Base-by-base conservation (phyloP, 92 coral and sea anemone genomes). In the Montipora capitata region DNA sequence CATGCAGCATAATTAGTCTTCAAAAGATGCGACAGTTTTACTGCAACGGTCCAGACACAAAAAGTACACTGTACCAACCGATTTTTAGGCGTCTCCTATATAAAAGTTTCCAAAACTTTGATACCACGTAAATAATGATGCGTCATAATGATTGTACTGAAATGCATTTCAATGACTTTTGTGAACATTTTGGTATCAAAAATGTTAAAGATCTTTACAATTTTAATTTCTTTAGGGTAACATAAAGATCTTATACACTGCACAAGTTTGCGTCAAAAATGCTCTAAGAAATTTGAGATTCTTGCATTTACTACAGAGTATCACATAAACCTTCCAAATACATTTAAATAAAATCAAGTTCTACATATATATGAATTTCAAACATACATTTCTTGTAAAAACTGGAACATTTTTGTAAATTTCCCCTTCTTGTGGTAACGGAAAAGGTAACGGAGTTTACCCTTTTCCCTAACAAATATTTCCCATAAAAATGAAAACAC, bases 101-200 rank as follows among this genome's bases (percentile, higher is more conserved):
- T 4, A 35, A 74, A 74, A 48, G 38, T 45, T 74, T 13, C 61
- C 38, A 13, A 5, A n/a, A 13, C 78, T 74, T 35, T n/a, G 63
- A 74, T 35, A 74, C 78, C 17, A 74, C 40, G 78, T 35, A 74
- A 74, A 74, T 35, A 4, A 48, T 73, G 78, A 39, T 20, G 43
- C 78, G 43, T 73, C 27, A 20, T 20, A 20, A 20, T 20, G 15
- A 74, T 74, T 74, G 63, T 35, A 74, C 63, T 74, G 20, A 74
- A 45, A 74, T 20, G 27, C 27, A 20, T 20, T 20, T 20, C 27
- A 1, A 20, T 20, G 27, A 20, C 27, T 1, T 20, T 74, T 3
- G 41, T 45, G 20, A 43, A 44, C 20, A 73, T 12, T 10, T 44
- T 73, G 61, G 59, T 73, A 16, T 13, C 78, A 44, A 73, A 73